Evolutionary conservation across 2,113 vertebrate species (phyloP).

Genomic region (Helogale parvula): DNA sequence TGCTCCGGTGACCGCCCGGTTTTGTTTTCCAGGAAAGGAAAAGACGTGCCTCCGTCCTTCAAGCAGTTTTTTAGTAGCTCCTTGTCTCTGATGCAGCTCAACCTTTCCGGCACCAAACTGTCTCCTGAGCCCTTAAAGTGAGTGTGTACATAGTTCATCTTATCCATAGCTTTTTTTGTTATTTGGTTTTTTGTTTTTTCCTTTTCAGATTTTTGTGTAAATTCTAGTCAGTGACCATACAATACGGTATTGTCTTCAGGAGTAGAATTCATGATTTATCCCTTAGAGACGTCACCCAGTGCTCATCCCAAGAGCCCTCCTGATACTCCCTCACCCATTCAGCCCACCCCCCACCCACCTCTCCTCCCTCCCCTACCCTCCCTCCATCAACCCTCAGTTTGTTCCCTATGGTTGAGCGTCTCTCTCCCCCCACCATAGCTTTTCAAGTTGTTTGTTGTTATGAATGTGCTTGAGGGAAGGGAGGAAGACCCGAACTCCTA

Average conservation of each 20-base stretch:
- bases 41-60: constrained; percentile 95
- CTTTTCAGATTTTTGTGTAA: no score
- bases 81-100: constrained; percentile 92
- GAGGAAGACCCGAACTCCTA: not conserved
- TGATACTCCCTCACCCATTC: no score
- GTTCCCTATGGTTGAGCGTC: no score
- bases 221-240: no score
- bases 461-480: not conserved
- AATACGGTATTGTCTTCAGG: no score
- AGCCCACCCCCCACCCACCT: no score
- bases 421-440: no score
- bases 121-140: constrained; percentile 96
- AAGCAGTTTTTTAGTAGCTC: constrained; percentile 99
- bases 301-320: no score
- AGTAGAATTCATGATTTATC: no score
- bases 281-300: no score
- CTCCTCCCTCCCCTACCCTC: no score
- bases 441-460: not conserved
- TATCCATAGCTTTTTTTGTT: constrained; percentile 53
- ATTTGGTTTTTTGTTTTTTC: not conserved
- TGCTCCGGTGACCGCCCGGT: not conserved
- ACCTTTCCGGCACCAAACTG: constrained; percentile 96
- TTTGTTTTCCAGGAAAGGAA: constrained; percentile 91
- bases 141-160: constrained; percentile 80
- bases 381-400: no score